A percentile compares a stretch with the other conserved stretches of the same genome.
Evolutionary conservation across 1,140 invertebrate species (phyloP).

Genomic region (Myzus persicae): DNA sequence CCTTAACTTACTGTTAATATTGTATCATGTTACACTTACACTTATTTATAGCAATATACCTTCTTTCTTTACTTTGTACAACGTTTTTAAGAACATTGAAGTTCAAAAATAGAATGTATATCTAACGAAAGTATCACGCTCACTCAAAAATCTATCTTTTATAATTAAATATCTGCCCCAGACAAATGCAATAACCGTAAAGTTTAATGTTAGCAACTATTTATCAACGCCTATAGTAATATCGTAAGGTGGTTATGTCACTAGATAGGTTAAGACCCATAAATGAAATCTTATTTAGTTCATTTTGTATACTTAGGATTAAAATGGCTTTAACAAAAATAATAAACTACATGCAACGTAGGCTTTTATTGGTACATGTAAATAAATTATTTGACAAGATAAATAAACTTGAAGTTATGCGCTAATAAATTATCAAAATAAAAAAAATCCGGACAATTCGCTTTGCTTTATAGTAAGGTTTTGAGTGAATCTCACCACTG

Average conservation of each 20-base stretch:
- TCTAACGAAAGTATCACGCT: neutral
- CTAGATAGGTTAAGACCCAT: neutral
- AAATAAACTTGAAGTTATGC: neutral
- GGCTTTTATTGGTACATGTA: neutral
- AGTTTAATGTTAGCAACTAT: neutral
- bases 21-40: neutral
- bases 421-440: constrained; percentile 2
- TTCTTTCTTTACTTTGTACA: neutral
- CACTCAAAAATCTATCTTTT: neutral
- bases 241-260: neutral
- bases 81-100: neutral
- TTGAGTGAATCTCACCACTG: neutral
- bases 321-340: constrained; percentile 3
- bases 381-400: constrained; percentile 7
- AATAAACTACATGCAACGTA: neutral
- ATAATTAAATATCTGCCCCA: neutral
- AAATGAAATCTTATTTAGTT: constrained; percentile 40
- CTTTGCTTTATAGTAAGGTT: neutral
- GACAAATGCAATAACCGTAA: neutral
- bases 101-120: neutral
- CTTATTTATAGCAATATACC: neutral
- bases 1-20: neutral
- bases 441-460: neutral
- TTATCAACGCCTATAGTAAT: constrained; percentile 32
- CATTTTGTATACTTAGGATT: constrained; percentile 13